Conservation (phyloP, 2,113 vertebrate genomes). For the Haplochromis burtoni region DNA sequence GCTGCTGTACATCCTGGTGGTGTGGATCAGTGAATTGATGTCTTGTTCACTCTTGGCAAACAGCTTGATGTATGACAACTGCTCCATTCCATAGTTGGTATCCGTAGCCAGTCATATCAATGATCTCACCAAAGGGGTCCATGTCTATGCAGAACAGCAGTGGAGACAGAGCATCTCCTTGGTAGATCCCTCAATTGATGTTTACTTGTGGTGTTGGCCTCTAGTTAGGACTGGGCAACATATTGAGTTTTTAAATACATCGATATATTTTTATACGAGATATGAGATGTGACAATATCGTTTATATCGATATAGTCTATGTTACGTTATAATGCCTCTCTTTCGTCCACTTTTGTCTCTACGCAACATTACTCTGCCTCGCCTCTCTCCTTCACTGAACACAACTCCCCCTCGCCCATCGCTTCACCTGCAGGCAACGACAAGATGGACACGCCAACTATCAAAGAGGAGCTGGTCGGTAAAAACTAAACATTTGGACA, state of each 20-base stretch:
- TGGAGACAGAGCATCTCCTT: background rate
- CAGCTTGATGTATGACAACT: fast-evolving
- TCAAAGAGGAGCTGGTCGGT: background rate
- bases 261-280: background rate
- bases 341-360: background rate
- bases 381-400: background rate
- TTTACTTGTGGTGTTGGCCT: background rate
- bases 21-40: background rate
- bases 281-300: fast-evolving
- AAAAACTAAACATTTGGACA: background rate
- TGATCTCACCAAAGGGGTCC: background rate
- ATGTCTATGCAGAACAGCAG: background rate
- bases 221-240: background rate
- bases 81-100: background rate
- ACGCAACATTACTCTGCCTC: fast-evolving
- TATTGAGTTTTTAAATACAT: background rate
- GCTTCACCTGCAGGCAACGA: background rate
- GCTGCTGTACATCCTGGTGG: background rate
- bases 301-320: background rate
- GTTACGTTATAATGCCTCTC: background rate
- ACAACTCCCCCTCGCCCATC: background rate
- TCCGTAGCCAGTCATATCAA: background rate
- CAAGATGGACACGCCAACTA: background rate
- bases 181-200: background rate
- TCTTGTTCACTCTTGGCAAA: background rate